These are phyloP conservation scores for Agrochola macilenta DNA, from an alignment of 2,888 invertebrate genomes.

Conservation along the genomic window DNA sequence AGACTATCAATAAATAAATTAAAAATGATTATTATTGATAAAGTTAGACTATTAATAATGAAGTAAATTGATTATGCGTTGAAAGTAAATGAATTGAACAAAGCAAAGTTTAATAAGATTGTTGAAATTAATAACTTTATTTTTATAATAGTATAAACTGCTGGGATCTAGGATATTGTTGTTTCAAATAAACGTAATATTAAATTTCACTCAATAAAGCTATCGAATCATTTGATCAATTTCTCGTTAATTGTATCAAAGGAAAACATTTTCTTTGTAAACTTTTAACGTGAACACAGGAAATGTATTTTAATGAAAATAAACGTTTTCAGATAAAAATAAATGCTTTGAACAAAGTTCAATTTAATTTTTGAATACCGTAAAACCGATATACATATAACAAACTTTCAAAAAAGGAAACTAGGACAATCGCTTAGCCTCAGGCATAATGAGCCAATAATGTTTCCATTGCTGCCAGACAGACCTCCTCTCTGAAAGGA, in stretches of 20 bases:
- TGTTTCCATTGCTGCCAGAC: background rate
- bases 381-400: background rate
- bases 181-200: background rate
- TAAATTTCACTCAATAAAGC: background rate
- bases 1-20: too few relatives aligned
- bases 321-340: background rate
- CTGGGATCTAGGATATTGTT: background rate
- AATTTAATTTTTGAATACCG: background rate
- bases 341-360: background rate
- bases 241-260: conserved; percentile 23
- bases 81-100: too few relatives aligned
- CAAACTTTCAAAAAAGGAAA: background rate
- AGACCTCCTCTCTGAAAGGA: background rate
- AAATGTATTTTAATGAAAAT: conserved; percentile 15
- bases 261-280: conserved; percentile 33
- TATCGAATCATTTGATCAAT: conserved; percentile 21
- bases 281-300: conserved; percentile 2
- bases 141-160: background rate
- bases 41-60: too few relatives aligned
- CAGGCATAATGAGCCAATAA: background rate
- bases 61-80: too few relatives aligned
- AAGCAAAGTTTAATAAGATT: too few relatives aligned
- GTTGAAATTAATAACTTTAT: too few relatives aligned
- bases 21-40: too few relatives aligned
- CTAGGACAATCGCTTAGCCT: background rate